Conservation (phyloP, 2,797 vertebrate species). For the Percopsis omiscomaycus region DNA sequence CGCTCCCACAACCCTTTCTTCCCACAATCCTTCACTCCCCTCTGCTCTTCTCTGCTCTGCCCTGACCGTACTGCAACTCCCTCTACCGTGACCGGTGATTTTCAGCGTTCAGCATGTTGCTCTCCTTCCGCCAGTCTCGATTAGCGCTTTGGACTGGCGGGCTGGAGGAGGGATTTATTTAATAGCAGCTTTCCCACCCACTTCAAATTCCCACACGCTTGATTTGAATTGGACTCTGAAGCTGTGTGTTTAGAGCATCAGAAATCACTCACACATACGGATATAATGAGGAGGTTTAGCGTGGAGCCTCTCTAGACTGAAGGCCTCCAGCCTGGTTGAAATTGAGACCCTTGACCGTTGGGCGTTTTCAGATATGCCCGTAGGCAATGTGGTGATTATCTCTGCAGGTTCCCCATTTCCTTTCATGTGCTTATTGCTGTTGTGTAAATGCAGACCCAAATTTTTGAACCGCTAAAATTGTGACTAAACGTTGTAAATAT, state of each 20-base stretch:
- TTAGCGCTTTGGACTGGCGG: constrained; percentile 65
- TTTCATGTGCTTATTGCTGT: constrained; percentile 36
- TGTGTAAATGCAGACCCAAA: constrained; percentile 17
- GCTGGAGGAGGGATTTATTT: constrained; percentile 66
- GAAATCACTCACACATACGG: constrained; percentile 68
- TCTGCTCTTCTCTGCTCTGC: neutral
- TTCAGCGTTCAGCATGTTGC: neutral
- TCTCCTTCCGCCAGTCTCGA: constrained; percentile 66
- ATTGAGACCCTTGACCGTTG: constrained; percentile 48
- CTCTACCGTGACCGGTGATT: neutral
- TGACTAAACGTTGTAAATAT: constrained; percentile 10
- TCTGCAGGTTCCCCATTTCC: constrained; percentile 34
- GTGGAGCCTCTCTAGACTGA: constrained; percentile 58
- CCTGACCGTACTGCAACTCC: neutral
- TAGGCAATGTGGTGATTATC: constrained; percentile 52
- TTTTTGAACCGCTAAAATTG: constrained; percentile 1
- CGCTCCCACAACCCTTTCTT: neutral
- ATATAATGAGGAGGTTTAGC: constrained; percentile 62
- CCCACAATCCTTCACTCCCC: neutral
- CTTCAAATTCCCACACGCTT: constrained; percentile 64
- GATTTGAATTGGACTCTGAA: constrained; percentile 62
- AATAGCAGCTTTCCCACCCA: constrained; percentile 60
- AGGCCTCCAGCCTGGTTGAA: constrained; percentile 62
- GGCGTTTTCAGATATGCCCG: constrained; percentile 55
- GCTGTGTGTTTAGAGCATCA: constrained; percentile 65